phyloP scores from a whole-genome alignment of 1,140 invertebrate genomes.

The Aphaenogaster ashmeadi region DNA sequence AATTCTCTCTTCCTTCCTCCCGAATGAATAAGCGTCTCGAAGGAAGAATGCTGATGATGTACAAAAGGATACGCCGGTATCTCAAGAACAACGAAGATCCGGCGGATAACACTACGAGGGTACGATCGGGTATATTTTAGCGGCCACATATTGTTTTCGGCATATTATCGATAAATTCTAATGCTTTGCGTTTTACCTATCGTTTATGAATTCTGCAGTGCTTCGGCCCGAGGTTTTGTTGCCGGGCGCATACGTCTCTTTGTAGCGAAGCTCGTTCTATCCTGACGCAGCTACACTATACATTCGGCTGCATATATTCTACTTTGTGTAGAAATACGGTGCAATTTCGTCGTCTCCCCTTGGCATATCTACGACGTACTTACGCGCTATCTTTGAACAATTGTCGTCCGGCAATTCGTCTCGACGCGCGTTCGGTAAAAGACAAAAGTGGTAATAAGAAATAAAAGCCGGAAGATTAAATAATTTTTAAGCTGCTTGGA shows the following conservation, averaged over 20 bases:
- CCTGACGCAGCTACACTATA: conserved; percentile 21
- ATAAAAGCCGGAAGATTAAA: conserved; percentile 77
- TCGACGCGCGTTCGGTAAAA: conserved; percentile 13
- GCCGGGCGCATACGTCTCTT: neutral
- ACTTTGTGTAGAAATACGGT: conserved; percentile 55
- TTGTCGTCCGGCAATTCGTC: conserved; percentile 40
- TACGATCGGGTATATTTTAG: conserved; percentile 27
- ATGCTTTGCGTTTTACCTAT: conserved; percentile 11
- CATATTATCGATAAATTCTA: conserved; percentile 47
- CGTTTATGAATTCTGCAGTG: conserved; percentile 52
- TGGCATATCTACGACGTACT: conserved; percentile 46
- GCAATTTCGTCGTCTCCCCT: conserved; percentile 49
- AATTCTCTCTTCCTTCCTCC: neutral
- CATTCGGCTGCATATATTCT: conserved; percentile 42
- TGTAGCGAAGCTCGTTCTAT: conserved; percentile 29
- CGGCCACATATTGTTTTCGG: conserved; percentile 28
- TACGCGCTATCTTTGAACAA: conserved; percentile 52
- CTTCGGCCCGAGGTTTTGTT: conserved; percentile 33
- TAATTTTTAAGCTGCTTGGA: conserved; percentile 76
- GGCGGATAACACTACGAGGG: neutral
- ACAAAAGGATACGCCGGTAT: neutral
- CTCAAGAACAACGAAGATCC: conserved; percentile 11
- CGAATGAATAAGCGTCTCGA: conserved; percentile 2
- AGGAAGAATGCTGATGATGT: conserved; percentile 47
- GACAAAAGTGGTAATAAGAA: conserved; percentile 53